Evolutionary conservation across 37 sponge, comb jelly and placozoan species (phyloP).

Genomic region (Aphrocallistes beatrix): DNA sequence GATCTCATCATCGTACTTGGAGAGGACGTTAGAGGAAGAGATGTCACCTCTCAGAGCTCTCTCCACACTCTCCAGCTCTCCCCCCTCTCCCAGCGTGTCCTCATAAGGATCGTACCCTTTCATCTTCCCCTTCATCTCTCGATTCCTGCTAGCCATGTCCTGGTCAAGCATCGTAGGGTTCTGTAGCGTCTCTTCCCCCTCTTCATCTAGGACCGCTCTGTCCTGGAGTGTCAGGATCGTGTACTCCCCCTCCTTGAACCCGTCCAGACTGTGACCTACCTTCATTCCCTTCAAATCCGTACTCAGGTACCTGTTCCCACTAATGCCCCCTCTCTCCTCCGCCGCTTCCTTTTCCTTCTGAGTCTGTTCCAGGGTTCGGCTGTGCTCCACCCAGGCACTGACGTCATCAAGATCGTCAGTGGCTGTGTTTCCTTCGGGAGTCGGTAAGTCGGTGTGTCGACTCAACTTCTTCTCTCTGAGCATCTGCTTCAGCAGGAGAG

Average conservation of each 20-base stretch:
- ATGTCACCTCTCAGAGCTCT: not conserved
- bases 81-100: not conserved
- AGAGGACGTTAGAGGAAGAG: not conserved
- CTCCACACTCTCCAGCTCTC: not conserved
- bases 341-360: not conserved
- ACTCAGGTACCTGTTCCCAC: not conserved
- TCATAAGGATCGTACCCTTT: not conserved
- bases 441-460: not conserved
- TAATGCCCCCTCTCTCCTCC: not conserved
- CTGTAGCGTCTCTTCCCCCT: not conserved
- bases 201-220: not conserved
- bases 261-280: not conserved
- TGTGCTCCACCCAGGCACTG: not conserved
- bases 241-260: not conserved
- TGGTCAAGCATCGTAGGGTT: not conserved
- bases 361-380: not conserved
- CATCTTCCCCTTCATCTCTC: not conserved
- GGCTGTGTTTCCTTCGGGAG: not conserved
- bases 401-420: not conserved
- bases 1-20: constrained; percentile 86
- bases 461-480: not conserved
- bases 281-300: not conserved
- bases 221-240: not conserved
- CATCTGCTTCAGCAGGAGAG: not conserved
- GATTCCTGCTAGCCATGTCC: not conserved